These are phyloP conservation scores for Bedellia somnulentella DNA, from an alignment of 2,888 invertebrate species.

Conservation along the genomic window DNA sequence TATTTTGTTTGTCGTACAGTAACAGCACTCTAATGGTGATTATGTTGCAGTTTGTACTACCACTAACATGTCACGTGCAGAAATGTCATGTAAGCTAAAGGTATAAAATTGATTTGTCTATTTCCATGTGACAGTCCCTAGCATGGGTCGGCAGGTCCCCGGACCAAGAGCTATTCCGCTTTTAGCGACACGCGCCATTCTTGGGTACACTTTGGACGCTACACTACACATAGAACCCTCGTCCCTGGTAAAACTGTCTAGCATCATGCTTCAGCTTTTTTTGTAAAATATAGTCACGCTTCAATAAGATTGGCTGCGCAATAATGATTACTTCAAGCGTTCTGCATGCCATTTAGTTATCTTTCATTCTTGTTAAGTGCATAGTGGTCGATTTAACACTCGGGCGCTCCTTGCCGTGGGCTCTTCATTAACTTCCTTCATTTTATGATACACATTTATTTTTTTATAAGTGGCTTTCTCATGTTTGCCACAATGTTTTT, in stretches of 20 bases:
- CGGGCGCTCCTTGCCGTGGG: too few relatives aligned
- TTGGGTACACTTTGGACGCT: slow-evolving; percentile 59
- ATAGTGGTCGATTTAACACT: slow-evolving; percentile 56
- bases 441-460: too few relatives aligned
- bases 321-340: slow-evolving; percentile 63
- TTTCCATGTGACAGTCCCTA: slow-evolving; percentile 42
- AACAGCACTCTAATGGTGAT: slow-evolving; percentile 62
- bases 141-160: too few relatives aligned
- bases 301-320: slow-evolving; percentile 61
- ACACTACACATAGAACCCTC: slow-evolving; percentile 52
- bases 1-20: slow-evolving; percentile 60
- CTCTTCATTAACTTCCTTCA: too few relatives aligned
- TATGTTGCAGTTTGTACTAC: slow-evolving; percentile 62
- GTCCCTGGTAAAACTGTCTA: slow-evolving; percentile 60
- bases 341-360: slow-evolving; percentile 62
- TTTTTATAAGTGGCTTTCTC: too few relatives aligned
- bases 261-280: slow-evolving; percentile 59
- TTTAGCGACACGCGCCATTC: slow-evolving; percentile 56
- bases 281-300: slow-evolving; percentile 63
- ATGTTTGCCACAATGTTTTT: too few relatives aligned
- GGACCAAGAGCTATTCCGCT: too few relatives aligned
- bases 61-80: slow-evolving; percentile 62
- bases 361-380: slow-evolving; percentile 58
- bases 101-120: slow-evolving; percentile 57
- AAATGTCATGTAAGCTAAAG: slow-evolving; percentile 62